Evolutionary conservation across 2,888 invertebrate species (phyloP).

Genomic region (Cepaea hortensis): DNA sequence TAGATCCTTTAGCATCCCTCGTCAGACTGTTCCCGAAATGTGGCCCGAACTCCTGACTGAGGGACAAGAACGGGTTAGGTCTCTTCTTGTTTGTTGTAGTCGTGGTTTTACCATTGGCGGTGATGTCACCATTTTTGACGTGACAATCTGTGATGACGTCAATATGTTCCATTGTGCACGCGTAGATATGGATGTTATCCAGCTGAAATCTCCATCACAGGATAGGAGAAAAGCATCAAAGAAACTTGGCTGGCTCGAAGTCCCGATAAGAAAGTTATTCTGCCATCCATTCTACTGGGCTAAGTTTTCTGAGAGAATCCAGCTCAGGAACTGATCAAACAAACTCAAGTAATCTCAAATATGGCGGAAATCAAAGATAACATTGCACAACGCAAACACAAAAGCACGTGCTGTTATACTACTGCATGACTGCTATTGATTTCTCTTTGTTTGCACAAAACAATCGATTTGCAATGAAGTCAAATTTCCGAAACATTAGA

Average conservation of each 20-base stretch:
- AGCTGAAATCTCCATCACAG: not conserved
- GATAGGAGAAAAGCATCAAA: not conserved
- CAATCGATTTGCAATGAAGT: not conserved
- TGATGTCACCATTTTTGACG: slow-evolving; percentile 43
- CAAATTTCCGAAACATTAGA: not conserved
- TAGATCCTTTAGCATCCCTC: slow-evolving; percentile 10
- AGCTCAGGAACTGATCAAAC: not conserved
- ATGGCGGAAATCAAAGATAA: not conserved
- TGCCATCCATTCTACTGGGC: not conserved
- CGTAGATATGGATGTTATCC: not conserved
- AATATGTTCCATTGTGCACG: slow-evolving; percentile 37
- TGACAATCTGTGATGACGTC: slow-evolving; percentile 43
- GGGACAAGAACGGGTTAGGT: slow-evolving; percentile 24
- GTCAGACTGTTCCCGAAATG: slow-evolving; percentile 6
- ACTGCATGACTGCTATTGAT: slow-evolving; percentile 9
- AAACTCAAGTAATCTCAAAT: slow-evolving; percentile 6
- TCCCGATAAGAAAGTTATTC: not conserved
- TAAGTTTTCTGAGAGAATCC: not conserved
- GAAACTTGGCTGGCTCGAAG: no score
- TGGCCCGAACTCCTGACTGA: slow-evolving; percentile 10
- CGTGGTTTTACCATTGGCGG: slow-evolving; percentile 11
- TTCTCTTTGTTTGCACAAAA: not conserved
- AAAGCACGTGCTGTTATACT: not conserved
- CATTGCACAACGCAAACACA: not conserved
- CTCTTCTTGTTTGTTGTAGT: slow-evolving; percentile 2